Conservation (phyloP, 2,888 invertebrate species). For the Coleophora flavipennella region DNA sequence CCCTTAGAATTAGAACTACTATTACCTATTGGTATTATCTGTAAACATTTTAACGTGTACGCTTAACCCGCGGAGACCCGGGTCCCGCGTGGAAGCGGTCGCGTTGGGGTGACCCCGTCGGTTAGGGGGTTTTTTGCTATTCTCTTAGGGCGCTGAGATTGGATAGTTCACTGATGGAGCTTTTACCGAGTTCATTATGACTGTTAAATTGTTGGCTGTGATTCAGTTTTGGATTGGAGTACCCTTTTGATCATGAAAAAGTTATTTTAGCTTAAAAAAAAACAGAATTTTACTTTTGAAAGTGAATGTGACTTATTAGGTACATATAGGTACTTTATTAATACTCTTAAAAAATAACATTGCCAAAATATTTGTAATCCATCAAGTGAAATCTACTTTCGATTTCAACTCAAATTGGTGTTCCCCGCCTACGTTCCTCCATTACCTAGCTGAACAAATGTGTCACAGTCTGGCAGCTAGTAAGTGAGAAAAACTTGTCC, state of each 20-base stretch:
- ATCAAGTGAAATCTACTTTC: no score
- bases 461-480: constrained; percentile 23
- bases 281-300: no score
- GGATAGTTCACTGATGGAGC: constrained; percentile 38
- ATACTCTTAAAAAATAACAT: no score
- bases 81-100: constrained; percentile 52
- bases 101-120: constrained; percentile 32
- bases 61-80: constrained; percentile 69
- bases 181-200: constrained; percentile 51
- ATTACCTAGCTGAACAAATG: constrained; percentile 13
- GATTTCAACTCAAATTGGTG: no score
- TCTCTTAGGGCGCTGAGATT: constrained; percentile 52
- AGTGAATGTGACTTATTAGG: no score
- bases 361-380: no score
- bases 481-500: constrained; percentile 32
- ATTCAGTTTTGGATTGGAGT: constrained; percentile 35
- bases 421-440: no score
- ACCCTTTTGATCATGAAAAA: constrained; percentile 14
- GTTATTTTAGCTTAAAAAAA: no score
- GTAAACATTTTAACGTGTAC: constrained; percentile 69
- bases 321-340: no score
- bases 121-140: constrained; percentile 48
- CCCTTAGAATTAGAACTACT: constrained; percentile 55
- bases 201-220: constrained; percentile 49
- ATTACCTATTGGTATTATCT: constrained; percentile 65